Evolutionary conservation across 2,797 vertebrate genomes (phyloP), one percentile per base, ranked within the genome.

Genomic region (Bufotes viridis): DNA sequence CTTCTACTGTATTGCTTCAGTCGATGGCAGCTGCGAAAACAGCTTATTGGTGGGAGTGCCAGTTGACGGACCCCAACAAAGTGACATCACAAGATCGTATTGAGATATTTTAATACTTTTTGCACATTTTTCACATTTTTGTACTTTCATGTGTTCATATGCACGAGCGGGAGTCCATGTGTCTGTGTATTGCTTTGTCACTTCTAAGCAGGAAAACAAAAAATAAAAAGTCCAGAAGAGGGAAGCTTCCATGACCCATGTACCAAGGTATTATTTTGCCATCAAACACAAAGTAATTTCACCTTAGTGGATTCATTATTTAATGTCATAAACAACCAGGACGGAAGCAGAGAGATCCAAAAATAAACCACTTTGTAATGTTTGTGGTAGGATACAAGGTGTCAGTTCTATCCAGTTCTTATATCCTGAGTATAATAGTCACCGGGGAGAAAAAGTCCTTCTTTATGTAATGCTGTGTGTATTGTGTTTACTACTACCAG

Each of bases 281-380:
- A 75, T 82, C 69, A 87, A 82, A 76, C 70, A 78, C 34, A 67
- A 60, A 70, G 53, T 60, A 49, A 88, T 60, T 79, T 67, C 29
- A 60, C 22, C 3, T 78, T 78, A 51, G 18, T 78, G 29, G 24
- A 65, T 75, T 69, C 60, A 61, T 70, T 58, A 84, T 53, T 88
- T 84, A 72, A 58, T 78, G 51, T 69, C 51, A 79, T 84, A 70
- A 84, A 88, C 63, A 88, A 49, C 2, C 15, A 34, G 14, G 78
- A 60, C 20, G 70, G 49, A 82, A 70, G 26, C 11, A 75, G 26
- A 18, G 24, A 22, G 18, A 2, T 84, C 20, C 34, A 67, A 78
- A 79, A 67, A 75, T 78, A 87, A 22, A 65, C 26, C 26, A 61
- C 81, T 82, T 42, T 69, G 81, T 70, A 88, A 82, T 88, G 81